Evolutionary conservation across 1,140 invertebrate genomes (phyloP).

Genomic region (Chrysoperla carnea): DNA sequence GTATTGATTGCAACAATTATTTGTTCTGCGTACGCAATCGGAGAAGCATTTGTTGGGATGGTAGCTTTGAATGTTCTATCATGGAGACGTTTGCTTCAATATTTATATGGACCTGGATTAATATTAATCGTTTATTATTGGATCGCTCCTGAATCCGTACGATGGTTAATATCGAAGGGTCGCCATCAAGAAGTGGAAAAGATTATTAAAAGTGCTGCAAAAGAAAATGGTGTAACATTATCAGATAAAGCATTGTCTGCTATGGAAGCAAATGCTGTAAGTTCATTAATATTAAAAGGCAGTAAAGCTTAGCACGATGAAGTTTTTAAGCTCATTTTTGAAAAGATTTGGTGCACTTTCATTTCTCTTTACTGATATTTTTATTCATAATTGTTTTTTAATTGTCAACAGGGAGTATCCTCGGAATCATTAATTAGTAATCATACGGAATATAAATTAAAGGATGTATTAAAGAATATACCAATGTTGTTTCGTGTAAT

Average conservation of each 20-base stretch:
- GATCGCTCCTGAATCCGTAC: constrained; percentile 41
- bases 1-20: constrained; percentile 53
- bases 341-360: no score
- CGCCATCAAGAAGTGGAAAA: constrained; percentile 38
- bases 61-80: constrained; percentile 45
- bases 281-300: no score
- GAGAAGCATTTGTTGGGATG: constrained; percentile 44
- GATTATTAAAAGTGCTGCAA: constrained; percentile 39
- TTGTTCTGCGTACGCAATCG: constrained; percentile 50
- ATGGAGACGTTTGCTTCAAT: constrained; percentile 47
- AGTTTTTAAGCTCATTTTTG: no score
- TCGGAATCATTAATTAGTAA: no score
- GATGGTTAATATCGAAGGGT: constrained; percentile 56
- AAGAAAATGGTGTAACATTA: constrained; percentile 41
- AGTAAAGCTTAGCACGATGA: no score
- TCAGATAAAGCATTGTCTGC: constrained; percentile 16
- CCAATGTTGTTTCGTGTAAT: constrained; percentile 24
- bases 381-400: no score
- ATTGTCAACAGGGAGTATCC: no score
- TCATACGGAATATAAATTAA: no score
- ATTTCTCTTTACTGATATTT: no score
- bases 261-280: background rate
- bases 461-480: constrained; percentile 16
- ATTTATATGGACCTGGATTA: constrained; percentile 45
- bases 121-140: constrained; percentile 39